These are phyloP conservation scores for Mya arenaria DNA, from an alignment of 1,140 invertebrate genomes.

Conservation along the genomic window DNA sequence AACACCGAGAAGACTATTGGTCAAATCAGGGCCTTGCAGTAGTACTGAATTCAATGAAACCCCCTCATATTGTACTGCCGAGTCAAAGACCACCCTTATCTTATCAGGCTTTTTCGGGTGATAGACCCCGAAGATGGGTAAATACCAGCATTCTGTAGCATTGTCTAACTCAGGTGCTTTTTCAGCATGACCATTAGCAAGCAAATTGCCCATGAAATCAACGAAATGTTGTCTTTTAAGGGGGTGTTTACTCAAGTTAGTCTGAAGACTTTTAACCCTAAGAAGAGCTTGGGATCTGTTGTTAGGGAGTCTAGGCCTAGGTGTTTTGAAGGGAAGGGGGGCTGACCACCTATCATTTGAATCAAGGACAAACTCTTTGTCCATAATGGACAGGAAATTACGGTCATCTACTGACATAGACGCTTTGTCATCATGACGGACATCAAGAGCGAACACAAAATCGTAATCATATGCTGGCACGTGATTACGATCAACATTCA, in stretches of 20 bases:
- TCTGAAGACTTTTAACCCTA: constrained; percentile 21
- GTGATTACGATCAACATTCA: too few relatives aligned
- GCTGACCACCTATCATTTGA: constrained; percentile 41
- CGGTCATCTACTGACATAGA: constrained; percentile 51
- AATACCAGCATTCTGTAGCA: constrained; percentile 51
- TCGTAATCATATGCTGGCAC: background rate
- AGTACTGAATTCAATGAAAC: constrained; percentile 60
- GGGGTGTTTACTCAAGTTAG: constrained; percentile 37
- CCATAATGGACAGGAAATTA: constrained; percentile 55
- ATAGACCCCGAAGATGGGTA: constrained; percentile 59
- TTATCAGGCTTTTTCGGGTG: constrained; percentile 58
- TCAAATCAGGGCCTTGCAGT: constrained; percentile 76
- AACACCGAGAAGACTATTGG: constrained; percentile 59
- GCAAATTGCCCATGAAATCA: constrained; percentile 31
- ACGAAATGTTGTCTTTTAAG: constrained; percentile 49
- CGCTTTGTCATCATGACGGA: background rate
- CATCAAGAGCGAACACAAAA: background rate
- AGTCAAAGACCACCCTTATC: constrained; percentile 57
- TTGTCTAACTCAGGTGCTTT: constrained; percentile 22
- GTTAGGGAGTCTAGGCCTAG: constrained; percentile 40
- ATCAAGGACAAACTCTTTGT: constrained; percentile 34
- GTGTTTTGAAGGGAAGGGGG: constrained; percentile 52
- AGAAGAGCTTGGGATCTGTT: constrained; percentile 31
- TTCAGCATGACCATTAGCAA: constrained; percentile 55
- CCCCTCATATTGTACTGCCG: constrained; percentile 33